phyloP scores from a whole-genome alignment of 2,113 vertebrate genomes.

The Hystrix cristata region DNA sequence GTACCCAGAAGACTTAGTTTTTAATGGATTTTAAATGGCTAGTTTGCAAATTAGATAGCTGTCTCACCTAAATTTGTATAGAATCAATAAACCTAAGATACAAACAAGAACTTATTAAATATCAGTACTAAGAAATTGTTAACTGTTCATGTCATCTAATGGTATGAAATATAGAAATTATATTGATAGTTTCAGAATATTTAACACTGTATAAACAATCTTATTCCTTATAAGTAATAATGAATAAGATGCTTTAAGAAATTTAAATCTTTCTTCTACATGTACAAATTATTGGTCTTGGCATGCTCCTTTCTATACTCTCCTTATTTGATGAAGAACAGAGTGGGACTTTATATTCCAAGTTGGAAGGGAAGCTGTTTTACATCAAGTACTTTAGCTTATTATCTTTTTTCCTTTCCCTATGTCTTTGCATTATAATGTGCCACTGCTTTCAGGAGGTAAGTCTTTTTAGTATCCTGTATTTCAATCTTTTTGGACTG shows the following conservation, averaged over 20 bases:
- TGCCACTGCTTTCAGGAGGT: slow-evolving; percentile 88
- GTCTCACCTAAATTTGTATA: slow-evolving; percentile 23
- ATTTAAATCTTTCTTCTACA: neutral
- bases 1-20: neutral
- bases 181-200: slow-evolving; percentile 31
- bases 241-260: neutral
- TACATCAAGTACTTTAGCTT: slow-evolving; percentile 16
- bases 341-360: neutral
- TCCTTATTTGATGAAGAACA: neutral
- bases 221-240: slow-evolving; percentile 14
- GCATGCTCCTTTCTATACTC: neutral
- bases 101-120: slow-evolving; percentile 1
- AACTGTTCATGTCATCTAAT: neutral
- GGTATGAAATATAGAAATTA: neutral
- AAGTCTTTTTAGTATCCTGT: slow-evolving; percentile 70
- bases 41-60: neutral
- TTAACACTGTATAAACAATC: neutral
- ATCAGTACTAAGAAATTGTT: slow-evolving; percentile 33
- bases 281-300: slow-evolving; percentile 31
- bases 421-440: slow-evolving; percentile 81
- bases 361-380: slow-evolving; percentile 34
- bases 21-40: slow-evolving; percentile 51
- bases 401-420: slow-evolving; percentile 71
- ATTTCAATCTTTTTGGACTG: slow-evolving; percentile 41
- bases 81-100: slow-evolving; percentile 15